Conservation (phyloP, 1,140 invertebrate species). For the Bicyclus anynana region DNA sequence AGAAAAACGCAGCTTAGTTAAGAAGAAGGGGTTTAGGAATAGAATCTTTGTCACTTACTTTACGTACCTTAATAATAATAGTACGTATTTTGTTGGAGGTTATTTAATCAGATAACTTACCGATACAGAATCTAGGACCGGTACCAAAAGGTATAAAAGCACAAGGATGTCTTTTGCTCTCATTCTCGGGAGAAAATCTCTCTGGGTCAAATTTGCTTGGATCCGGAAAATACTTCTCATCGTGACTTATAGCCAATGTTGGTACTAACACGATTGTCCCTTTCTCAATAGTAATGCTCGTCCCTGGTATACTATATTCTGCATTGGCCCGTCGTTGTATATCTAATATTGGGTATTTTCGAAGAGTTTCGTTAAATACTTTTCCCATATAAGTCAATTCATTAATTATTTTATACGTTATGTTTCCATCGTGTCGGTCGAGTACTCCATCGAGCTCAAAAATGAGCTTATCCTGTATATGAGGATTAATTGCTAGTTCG, state of each 20-base stretch:
- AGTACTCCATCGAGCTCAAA: constrained; percentile 60
- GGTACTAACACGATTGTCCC: constrained; percentile 28
- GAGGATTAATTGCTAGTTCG: constrained; percentile 56
- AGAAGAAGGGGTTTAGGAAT: too few species aligned
- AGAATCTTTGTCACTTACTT: too few species aligned
- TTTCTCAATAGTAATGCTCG: constrained; percentile 38
- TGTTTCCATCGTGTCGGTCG: constrained; percentile 35
- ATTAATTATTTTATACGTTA: constrained; percentile 70
- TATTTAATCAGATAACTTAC: too few species aligned
- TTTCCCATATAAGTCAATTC: constrained; percentile 28
- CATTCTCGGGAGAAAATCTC: constrained; percentile 74
- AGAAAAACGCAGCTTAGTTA: too few species aligned
- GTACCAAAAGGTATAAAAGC: constrained; percentile 84
- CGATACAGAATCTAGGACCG: constrained; percentile 83
- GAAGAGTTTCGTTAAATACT: background rate
- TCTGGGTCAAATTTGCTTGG: constrained; percentile 80
- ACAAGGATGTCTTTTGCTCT: constrained; percentile 68
- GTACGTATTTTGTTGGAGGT: too few species aligned
- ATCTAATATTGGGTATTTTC: background rate
- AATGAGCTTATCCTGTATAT: constrained; percentile 61
- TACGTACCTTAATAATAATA: too few species aligned
- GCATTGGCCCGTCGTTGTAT: background rate
- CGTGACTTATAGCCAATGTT: background rate
- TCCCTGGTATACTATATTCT: background rate
- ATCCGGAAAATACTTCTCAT: constrained; percentile 73